Evolutionary conservation across 2,113 vertebrate species (phyloP).

Genomic region (Eubucco bourcierii): DNA sequence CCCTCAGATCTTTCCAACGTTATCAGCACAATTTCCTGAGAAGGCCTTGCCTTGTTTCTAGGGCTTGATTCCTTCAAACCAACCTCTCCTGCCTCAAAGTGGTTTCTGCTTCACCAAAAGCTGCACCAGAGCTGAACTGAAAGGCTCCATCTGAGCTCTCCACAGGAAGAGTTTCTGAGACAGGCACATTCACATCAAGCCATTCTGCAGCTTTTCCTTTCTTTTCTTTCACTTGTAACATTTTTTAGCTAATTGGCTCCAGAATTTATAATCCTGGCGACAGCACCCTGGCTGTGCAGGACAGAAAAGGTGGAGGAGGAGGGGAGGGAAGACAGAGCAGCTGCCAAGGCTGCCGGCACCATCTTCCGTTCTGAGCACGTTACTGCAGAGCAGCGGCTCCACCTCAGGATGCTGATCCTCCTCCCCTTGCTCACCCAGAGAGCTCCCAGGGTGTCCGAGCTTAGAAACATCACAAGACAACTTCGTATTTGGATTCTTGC

Average conservation of each 20-base stretch:
- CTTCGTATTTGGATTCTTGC: background rate
- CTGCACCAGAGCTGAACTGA: background rate
- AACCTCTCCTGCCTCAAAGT: background rate
- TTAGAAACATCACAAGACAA: background rate
- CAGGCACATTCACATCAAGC: background rate
- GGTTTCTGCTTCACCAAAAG: background rate
- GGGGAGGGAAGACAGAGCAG: background rate
- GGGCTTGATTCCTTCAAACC: background rate
- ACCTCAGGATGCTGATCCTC: background rate
- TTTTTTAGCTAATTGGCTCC: constrained; percentile 69
- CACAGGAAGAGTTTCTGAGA: background rate
- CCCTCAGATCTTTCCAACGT: background rate
- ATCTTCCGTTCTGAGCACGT: constrained; percentile 52
- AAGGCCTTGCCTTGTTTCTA: background rate
- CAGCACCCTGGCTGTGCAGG: constrained; percentile 30
- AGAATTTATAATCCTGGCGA: constrained; percentile 66
- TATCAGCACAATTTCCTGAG: background rate
- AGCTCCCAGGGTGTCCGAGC: background rate
- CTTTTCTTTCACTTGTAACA: constrained; percentile 40
- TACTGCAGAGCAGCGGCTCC: constrained; percentile 39
- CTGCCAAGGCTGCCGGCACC: constrained; percentile 67
- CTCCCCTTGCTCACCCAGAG: background rate
- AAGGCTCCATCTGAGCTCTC: background rate
- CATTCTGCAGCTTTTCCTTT: constrained; percentile 22
- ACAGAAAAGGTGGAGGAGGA: background rate